Evolutionary conservation across 2,797 vertebrate species (phyloP).

Genomic region (Megaceryle alcyon): DNA sequence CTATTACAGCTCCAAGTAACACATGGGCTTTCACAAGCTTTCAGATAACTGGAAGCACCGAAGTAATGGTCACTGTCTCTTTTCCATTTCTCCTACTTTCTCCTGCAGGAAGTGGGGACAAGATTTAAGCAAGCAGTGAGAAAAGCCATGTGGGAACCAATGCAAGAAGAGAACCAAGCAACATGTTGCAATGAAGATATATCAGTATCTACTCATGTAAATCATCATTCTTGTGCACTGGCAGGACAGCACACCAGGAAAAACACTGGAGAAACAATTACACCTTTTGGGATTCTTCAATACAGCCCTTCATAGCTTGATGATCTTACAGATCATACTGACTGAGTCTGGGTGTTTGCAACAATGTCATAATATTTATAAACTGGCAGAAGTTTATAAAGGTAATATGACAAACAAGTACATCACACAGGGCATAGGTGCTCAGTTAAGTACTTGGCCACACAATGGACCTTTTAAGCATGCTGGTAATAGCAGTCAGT

Average conservation of each 20-base stretch:
- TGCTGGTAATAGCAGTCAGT: background rate
- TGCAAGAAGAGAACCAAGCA: background rate
- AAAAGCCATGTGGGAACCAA: background rate
- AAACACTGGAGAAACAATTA: background rate
- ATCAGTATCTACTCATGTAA: background rate
- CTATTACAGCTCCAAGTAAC: background rate
- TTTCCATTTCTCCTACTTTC: background rate
- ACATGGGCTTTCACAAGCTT: background rate
- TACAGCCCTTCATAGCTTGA: background rate
- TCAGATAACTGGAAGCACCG: background rate
- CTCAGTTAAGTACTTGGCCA: background rate
- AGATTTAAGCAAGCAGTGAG: background rate
- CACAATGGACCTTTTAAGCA: background rate
- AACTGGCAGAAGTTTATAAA: background rate
- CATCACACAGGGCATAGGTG: background rate
- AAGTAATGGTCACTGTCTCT: background rate
- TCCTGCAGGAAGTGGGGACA: background rate
- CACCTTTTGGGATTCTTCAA: background rate
- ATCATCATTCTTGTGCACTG: background rate
- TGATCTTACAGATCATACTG: background rate
- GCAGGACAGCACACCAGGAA: background rate
- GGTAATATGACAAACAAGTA: background rate
- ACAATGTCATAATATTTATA: background rate
- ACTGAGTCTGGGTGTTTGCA: background rate
- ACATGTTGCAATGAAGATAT: background rate